These are phyloP conservation scores for Crotalus helleri DNA, from an alignment of 2,113 vertebrate genomes.

Conservation along the genomic window DNA sequence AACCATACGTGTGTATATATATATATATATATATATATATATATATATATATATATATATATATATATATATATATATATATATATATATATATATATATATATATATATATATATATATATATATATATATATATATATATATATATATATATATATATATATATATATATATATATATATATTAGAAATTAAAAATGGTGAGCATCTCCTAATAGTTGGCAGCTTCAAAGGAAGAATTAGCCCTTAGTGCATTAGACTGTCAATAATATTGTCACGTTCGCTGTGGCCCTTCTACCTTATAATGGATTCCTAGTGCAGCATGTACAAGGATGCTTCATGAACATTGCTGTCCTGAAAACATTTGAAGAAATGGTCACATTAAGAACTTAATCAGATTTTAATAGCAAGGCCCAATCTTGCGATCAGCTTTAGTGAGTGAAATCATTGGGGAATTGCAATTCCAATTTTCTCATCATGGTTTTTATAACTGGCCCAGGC, in stretches of 20 bases:
- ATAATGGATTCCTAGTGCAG: background rate
- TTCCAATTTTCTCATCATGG: background rate
- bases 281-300: background rate
- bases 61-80: background rate
- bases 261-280: background rate
- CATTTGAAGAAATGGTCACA: background rate
- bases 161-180: too few species aligned
- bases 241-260: background rate
- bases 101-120: too few species aligned
- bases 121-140: too few species aligned
- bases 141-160: background rate
- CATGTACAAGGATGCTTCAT: background rate
- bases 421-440: background rate
- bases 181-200: background rate
- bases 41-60: too few species aligned
- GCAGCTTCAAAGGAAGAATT: background rate
- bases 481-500: background rate
- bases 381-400: background rate
- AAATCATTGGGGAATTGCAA: background rate
- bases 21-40: background rate
- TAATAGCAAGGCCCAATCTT: background rate
- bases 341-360: background rate
- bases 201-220: background rate
- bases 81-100: background rate
- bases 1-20: background rate